Evolutionary conservation across 1,140 invertebrate species (phyloP).

Genomic region (Anastatus disparis): DNA sequence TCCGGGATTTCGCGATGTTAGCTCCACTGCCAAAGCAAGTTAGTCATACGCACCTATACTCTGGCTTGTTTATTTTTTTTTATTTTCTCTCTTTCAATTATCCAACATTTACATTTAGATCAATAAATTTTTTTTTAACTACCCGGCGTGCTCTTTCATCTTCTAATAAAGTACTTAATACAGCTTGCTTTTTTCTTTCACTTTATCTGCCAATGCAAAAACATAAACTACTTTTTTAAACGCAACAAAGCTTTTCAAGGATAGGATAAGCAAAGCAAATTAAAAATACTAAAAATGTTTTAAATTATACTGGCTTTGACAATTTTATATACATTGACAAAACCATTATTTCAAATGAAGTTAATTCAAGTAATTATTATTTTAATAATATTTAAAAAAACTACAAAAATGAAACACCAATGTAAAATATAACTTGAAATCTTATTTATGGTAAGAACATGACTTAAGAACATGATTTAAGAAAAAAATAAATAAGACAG

Average conservation of each 20-base stretch:
- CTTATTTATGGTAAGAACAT: no score
- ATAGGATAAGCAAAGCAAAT: slow-evolving; percentile 17
- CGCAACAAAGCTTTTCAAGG: slow-evolving; percentile 2
- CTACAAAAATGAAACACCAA: no score
- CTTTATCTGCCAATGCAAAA: slow-evolving; percentile 13
- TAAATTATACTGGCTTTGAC: not conserved
- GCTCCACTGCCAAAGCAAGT: slow-evolving; percentile 63
- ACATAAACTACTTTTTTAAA: slow-evolving; percentile 13
- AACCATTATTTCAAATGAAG: no score
- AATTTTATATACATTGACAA: no score
- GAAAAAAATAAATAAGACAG: slow-evolving; percentile 29
- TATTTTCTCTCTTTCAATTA: slow-evolving; percentile 24
- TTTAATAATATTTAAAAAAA: no score
- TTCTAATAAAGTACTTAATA: slow-evolving; percentile 13
- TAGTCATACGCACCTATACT: slow-evolving; percentile 59
- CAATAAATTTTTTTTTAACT: not conserved
- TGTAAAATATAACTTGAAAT: no score
- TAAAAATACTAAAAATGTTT: slow-evolving; percentile 12
- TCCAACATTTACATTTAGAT: not conserved
- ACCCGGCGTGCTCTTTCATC: not conserved
- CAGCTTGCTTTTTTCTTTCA: not conserved
- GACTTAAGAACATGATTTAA: no score
- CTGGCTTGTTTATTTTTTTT: slow-evolving; percentile 52
- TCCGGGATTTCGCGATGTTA: slow-evolving; percentile 64
- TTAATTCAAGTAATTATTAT: no score